These are phyloP conservation scores for Florisuga fusca DNA, from an alignment of 2,797 vertebrate genomes.

Conservation along the genomic window DNA sequence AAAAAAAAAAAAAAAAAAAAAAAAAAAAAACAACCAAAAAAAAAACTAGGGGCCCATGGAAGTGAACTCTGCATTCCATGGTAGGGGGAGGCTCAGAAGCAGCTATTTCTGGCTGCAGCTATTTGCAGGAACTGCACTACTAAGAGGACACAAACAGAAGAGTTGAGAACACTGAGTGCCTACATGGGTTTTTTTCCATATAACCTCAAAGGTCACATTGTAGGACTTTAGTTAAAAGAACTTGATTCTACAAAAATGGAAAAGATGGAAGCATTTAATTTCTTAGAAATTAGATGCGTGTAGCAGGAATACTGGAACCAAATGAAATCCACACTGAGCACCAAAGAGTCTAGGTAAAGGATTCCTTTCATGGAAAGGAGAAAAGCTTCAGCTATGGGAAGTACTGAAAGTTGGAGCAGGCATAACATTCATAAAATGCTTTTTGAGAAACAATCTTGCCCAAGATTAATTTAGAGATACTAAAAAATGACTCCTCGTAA, in stretches of 20 bases:
- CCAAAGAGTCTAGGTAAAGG: not conserved
- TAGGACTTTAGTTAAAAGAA: not conserved
- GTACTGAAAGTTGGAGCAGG: not conserved
- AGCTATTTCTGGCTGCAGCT: conserved; percentile 56
- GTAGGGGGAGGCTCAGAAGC: not conserved
- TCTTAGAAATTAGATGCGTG: not conserved
- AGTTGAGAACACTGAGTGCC: not conserved
- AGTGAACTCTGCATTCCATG: conserved; percentile 6
- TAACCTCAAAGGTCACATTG: not conserved
- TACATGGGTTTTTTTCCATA: not conserved
- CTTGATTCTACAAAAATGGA: not conserved
- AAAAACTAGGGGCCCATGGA: not conserved
- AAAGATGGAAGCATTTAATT: not conserved
- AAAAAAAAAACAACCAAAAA: not conserved
- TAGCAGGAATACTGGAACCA: not conserved
- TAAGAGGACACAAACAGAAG: not conserved
- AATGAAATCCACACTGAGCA: not conserved
- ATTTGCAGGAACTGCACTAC: conserved; percentile 31
- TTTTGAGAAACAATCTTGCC: not conserved
- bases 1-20: too few species aligned
- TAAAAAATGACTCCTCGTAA: not conserved
- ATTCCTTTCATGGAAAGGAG: not conserved
- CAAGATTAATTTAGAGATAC: not conserved
- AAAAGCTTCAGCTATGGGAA: not conserved
- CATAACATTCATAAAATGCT: not conserved